These are phyloP conservation scores for Ceyx margarethae DNA, from an alignment of 2,113 vertebrate species.

Conservation along the genomic window DNA sequence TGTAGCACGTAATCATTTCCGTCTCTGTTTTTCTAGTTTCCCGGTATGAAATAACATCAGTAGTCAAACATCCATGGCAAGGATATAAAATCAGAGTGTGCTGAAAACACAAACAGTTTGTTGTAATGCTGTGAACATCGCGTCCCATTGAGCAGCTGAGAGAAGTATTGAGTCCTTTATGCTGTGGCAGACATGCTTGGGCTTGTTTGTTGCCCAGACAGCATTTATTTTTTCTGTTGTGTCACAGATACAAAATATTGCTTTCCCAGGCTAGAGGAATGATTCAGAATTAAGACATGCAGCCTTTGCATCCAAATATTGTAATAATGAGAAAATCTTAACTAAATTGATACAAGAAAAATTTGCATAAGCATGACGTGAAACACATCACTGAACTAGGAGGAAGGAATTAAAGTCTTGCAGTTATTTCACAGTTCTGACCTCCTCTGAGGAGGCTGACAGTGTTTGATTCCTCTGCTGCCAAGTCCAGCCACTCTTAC, in stretches of 20 bases:
- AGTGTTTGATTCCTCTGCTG: background rate
- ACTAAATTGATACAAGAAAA: background rate
- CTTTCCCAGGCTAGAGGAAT: background rate
- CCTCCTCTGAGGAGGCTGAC: background rate
- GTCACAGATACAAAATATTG: background rate
- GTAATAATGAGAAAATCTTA: background rate
- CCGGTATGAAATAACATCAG: background rate
- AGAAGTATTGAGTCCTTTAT: background rate
- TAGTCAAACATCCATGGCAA: background rate
- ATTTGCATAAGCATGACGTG: background rate
- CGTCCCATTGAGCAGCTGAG: background rate
- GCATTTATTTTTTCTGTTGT: background rate
- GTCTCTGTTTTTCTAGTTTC: conserved; percentile 9
- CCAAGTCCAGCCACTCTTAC: fast-evolving
- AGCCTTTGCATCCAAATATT: background rate
- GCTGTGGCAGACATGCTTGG: conserved; percentile 2
- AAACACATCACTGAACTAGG: background rate
- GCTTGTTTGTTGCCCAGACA: conserved; percentile 31
- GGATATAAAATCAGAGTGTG: background rate
- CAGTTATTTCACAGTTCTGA: background rate
- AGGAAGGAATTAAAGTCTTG: background rate
- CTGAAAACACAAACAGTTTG: background rate
- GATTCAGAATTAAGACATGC: background rate
- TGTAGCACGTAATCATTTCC: background rate
- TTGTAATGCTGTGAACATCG: background rate